Conservation (phyloP, 2,888 invertebrate species). For the Argyresthia albistria region DNA sequence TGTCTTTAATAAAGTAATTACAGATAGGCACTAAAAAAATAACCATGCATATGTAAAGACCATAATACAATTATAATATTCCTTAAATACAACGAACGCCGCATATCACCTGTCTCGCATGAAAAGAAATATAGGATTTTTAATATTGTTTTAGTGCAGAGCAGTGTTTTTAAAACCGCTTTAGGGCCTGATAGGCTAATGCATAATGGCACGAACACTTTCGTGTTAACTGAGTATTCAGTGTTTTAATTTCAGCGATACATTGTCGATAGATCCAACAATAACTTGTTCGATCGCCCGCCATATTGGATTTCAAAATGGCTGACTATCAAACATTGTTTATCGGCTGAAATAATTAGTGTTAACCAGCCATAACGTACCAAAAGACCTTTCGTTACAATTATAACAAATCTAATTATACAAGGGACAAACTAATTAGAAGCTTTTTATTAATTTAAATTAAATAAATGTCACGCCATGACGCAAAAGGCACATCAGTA, state of each 20-base stretch:
- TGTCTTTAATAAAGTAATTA: slow-evolving; percentile 73
- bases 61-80: slow-evolving; percentile 66
- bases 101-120: slow-evolving; percentile 21
- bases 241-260: slow-evolving; percentile 1
- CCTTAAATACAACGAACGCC: slow-evolving; percentile 57
- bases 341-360: too few species aligned
- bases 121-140: slow-evolving; percentile 9
- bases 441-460: slow-evolving; percentile 17
- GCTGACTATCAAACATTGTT: too few species aligned
- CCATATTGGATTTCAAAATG: too few species aligned
- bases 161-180: not conserved
- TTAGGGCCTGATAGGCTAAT: not conserved
- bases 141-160: not conserved
- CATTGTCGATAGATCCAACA: not conserved
- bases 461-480: slow-evolving; percentile 31
- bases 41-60: slow-evolving; percentile 69
- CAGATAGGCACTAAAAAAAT: slow-evolving; percentile 72
- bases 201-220: slow-evolving; percentile 11
- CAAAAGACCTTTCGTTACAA: not conserved
- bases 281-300: too few species aligned
- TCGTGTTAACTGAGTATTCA: slow-evolving; percentile 20
- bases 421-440: slow-evolving; percentile 11
- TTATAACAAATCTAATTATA: not conserved
- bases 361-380: not conserved
- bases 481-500: slow-evolving; percentile 55